Evolutionary conservation across 2,113 vertebrate genomes (phyloP).

Genomic region (Siniperca knerii): DNA sequence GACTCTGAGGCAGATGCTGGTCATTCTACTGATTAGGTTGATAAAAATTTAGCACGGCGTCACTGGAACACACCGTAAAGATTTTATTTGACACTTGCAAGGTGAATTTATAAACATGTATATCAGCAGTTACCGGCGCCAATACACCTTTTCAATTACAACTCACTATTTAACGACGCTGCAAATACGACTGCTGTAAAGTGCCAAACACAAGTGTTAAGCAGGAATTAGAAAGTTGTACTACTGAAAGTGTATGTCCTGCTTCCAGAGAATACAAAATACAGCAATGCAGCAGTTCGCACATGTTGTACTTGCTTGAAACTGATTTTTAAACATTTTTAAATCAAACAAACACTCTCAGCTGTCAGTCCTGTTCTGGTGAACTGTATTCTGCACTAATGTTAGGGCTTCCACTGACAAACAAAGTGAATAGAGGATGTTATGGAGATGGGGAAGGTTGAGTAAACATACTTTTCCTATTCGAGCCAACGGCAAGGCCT

Average conservation of each 20-base stretch:
- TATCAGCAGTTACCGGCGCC: slow-evolving; percentile 35
- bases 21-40: slow-evolving; percentile 66
- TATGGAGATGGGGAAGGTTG: slow-evolving; percentile 6
- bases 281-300: neutral
- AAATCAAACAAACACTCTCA: neutral
- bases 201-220: slow-evolving; percentile 32
- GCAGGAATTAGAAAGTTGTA: slow-evolving; percentile 43
- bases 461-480: slow-evolving; percentile 34
- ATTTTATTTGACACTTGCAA: slow-evolving; percentile 68
- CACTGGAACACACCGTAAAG: slow-evolving; percentile 44
- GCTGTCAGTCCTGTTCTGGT: slow-evolving; percentile 6
- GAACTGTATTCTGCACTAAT: slow-evolving; percentile 27
- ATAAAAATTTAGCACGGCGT: slow-evolving; percentile 45
- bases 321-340: neutral
- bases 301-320: neutral
- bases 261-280: neutral
- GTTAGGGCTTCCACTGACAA: neutral
- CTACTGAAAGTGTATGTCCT: slow-evolving; percentile 5
- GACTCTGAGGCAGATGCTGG: neutral
- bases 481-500: slow-evolving; percentile 40
- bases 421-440: slow-evolving; percentile 25
- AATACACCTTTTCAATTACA: slow-evolving; percentile 69
- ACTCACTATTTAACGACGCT: slow-evolving; percentile 39
- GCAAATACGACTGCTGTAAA: slow-evolving; percentile 33
- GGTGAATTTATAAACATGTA: slow-evolving; percentile 62